Base-by-base conservation (phyloP, 2,888 invertebrate genomes). In the Amphipoea lucens region DNA sequence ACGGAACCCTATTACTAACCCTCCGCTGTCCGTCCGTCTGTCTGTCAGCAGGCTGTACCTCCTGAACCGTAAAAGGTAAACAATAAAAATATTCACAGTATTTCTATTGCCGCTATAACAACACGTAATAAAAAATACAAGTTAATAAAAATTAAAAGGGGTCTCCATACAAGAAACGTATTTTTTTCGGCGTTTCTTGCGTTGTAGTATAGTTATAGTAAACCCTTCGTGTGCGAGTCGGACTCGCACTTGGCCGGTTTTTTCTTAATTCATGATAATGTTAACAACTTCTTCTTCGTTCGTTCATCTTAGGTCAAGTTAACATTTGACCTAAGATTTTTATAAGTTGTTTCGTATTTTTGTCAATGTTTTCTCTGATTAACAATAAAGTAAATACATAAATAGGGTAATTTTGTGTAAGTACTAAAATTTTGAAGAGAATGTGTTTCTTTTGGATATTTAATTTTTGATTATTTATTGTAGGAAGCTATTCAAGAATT, bases 401-500 rank as follows among this genome's bases (percentile, higher is more conserved):
- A 5, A 23, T 12, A 36, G 4, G 14, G 66, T 66, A 1, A 23
- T 66, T 29, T 48, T 51, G 12, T 20, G 12, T 20, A 29, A 20
- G 6, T 23, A 42, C 1, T 63, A 23, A 29, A n/a, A n/a, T 6
- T 12, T 68, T 42, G 3, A 42, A 29, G 3, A 14, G 17, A 42
- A 23, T 51, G 0, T 36, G 0, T 36, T 54, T 69, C 0, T 14
- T 9, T 54, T 51, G 0, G 0, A 4, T 17, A 6, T 5, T 9
- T 54, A n/a, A 54, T 11, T 17, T 11, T 40, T 40, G 2, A 57
- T 57, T 40, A 17, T 45, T 57, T 57, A 66, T 93, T 91, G 29
- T 87, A 96, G 95, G 97, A 97, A 89, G 98, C 98, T 0, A 97
- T 97, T 76, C 97, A 97, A 86, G 98, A 98, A 90, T 97, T 98